Percentiles rank a stretch among this genome's conserved stretches.
phyloP scores from a whole-genome alignment of 2,113 vertebrate genomes.

The Barnardius zonarius region DNA sequence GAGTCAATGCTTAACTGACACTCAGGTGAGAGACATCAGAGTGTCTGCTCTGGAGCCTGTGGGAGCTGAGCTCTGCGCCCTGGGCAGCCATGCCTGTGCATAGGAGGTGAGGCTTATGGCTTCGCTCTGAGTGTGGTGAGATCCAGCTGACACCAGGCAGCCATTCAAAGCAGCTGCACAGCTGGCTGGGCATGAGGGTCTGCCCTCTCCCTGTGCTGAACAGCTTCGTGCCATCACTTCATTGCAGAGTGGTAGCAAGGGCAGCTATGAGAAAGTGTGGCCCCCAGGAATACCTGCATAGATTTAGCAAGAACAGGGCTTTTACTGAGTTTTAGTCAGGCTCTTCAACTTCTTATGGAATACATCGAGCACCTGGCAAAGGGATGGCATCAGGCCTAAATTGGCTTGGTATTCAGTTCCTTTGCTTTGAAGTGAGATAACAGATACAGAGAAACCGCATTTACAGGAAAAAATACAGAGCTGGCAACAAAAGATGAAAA shows the following conservation, averaged over 20 bases:
- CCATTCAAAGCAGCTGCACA: rapidly evolving
- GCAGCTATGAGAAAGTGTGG: background rate
- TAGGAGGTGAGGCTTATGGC: rapidly evolving
- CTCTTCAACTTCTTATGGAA: background rate
- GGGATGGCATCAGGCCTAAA: background rate
- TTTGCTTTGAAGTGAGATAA: background rate
- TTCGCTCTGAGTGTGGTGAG: rapidly evolving
- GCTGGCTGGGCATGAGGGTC: background rate
- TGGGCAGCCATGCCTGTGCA: background rate
- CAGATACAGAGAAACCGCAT: background rate
- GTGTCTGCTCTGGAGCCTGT: background rate
- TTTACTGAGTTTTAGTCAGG: background rate
- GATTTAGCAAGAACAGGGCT: background rate
- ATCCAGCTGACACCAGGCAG: background rate
- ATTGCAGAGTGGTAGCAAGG: background rate
- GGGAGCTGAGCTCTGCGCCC: background rate
- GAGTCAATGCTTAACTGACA: background rate
- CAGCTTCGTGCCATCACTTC: rapidly evolving
- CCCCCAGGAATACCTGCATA: background rate
- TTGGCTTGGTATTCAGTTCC: background rate
- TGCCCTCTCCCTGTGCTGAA: background rate
- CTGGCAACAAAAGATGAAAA: background rate
- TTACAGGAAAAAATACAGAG: background rate
- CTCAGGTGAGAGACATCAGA: background rate
- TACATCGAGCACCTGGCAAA: background rate